A percentile compares a stretch with the other conserved stretches of the same genome.
phyloP scores from a whole-genome alignment of 2,113 vertebrate genomes.

The Silurus glanis region DNA sequence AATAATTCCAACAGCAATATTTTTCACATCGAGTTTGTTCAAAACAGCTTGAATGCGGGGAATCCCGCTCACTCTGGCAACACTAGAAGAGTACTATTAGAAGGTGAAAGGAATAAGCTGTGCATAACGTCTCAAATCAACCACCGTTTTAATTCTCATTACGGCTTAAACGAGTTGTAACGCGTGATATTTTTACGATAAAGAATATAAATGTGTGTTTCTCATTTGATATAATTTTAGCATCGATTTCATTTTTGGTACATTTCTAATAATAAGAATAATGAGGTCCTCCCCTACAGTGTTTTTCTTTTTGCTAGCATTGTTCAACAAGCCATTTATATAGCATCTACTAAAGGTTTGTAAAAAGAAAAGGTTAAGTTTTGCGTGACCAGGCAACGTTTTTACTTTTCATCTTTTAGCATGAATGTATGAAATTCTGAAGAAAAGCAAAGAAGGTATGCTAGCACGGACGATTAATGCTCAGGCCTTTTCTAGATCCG shows the following conservation, averaged over 20 bases:
- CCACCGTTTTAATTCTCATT: neutral
- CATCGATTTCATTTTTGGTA: neutral
- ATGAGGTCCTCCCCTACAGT: neutral
- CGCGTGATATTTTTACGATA: neutral
- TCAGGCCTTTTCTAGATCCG: constrained; percentile 68
- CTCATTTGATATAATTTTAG: neutral
- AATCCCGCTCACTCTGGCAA: neutral
- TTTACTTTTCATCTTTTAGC: neutral
- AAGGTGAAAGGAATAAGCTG: neutral
- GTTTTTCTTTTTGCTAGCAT: neutral
- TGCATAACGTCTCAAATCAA: neutral
- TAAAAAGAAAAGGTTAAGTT: neutral
- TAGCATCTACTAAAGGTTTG: neutral
- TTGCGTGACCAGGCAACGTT: neutral
- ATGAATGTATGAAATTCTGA: neutral
- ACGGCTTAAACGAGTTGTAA: neutral
- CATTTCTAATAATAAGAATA: neutral
- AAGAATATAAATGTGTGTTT: too few relatives aligned
- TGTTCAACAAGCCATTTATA: neutral
- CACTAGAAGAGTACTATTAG: neutral
- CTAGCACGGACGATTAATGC: neutral
- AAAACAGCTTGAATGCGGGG: neutral
- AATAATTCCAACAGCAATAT: neutral
- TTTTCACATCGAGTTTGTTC: neutral
- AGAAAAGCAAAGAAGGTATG: neutral